Percentiles rank a stretch among this genome's conserved stretches.
phyloP scores from a whole-genome alignment of 2,113 vertebrate genomes.

The Carassius auratus region DNA sequence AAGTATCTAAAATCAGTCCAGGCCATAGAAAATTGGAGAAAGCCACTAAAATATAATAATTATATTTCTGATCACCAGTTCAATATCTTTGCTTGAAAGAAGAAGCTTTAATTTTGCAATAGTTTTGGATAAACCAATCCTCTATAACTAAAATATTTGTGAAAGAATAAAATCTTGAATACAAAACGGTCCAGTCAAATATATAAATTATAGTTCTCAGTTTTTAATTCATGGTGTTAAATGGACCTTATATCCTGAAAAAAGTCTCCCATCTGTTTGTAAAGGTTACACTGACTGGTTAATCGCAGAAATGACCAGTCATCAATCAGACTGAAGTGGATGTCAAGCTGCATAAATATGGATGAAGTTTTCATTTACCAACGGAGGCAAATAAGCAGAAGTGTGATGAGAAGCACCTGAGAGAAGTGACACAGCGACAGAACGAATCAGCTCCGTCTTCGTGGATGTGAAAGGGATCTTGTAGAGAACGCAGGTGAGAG shows the following conservation, averaged over 20 bases:
- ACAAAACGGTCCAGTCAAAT: background rate
- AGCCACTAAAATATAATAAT: no score
- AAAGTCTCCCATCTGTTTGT: constrained; percentile 18
- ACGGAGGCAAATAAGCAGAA: background rate
- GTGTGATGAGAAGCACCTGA: constrained; percentile 30
- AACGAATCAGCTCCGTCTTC: constrained; percentile 54
- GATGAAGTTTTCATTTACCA: constrained; percentile 13
- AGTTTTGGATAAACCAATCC: no score
- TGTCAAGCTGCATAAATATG: constrained; percentile 28
- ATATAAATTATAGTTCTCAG: background rate
- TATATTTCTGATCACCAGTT: no score
- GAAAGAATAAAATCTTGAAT: background rate
- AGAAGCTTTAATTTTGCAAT: no score
- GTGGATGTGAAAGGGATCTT: constrained; percentile 59
- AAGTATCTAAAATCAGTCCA: no score
- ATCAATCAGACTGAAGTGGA: constrained; percentile 35
- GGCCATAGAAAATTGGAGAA: no score
- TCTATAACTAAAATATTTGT: no score
- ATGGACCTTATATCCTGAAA: background rate
- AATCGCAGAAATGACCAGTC: background rate
- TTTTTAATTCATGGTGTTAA: background rate
- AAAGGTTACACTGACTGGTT: background rate
- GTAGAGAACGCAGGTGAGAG: constrained; percentile 70
- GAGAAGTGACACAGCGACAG: constrained; percentile 31
- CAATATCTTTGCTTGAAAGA: no score